These are phyloP conservation scores for Paguma larvata DNA, from an alignment of 2,797 vertebrate genomes.

Conservation along the genomic window DNA sequence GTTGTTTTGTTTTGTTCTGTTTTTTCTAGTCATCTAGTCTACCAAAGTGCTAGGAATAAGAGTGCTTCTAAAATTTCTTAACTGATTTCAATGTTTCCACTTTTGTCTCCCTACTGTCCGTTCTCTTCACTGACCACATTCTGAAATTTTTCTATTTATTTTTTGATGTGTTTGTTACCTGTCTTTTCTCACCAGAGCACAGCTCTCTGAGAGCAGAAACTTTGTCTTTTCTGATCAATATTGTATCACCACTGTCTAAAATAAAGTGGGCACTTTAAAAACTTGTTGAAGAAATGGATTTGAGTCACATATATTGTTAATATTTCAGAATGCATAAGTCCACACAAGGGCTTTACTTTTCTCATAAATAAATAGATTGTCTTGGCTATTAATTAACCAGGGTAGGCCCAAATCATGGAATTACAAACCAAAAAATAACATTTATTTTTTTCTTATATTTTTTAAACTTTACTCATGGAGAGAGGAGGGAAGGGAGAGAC, in stretches of 20 bases:
- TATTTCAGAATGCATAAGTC: background rate
- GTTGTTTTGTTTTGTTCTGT: too few species aligned
- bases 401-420: background rate
- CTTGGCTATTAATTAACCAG: background rate
- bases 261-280: background rate
- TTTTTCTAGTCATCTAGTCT: background rate
- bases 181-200: background rate
- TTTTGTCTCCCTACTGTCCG: background rate
- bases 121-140: background rate
- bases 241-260: background rate
- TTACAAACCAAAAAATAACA: background rate
- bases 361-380: background rate
- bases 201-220: background rate
- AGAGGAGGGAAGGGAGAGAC: too few species aligned
- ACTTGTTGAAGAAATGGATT: background rate
- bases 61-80: background rate
- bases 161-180: background rate
- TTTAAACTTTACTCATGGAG: too few species aligned
- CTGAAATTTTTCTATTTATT: background rate
- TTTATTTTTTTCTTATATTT: too few species aligned
- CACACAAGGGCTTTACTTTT: background rate
- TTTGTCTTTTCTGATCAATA: conserved; percentile 1
- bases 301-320: background rate
- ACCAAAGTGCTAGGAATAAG: background rate
- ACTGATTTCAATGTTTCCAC: background rate